Evolutionary conservation across 2,888 invertebrate species (phyloP), one percentile per base, ranked within the genome.

Genomic region (Drosophila algonquin): DNA sequence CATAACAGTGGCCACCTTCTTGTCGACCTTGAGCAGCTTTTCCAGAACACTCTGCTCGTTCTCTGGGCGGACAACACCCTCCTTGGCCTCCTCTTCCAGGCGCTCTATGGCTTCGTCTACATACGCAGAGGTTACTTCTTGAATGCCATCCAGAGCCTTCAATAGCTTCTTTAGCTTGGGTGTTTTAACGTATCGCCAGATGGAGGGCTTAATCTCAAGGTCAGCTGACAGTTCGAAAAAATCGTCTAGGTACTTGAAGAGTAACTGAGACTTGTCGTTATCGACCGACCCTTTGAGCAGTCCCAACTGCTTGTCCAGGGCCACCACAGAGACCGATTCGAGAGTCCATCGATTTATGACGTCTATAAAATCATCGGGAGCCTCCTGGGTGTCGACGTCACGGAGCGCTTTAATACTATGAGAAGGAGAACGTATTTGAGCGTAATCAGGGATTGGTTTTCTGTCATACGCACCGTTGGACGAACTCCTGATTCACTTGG

Each of bases 1-100:
- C 95, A 95, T 95, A 70, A 94, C 93, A 7, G 93, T 88, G 1
- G 95, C 96, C 9, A 95, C 93, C 83, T 93, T 93, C 74, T 94
- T 93, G 78, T 95, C 94, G 21, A 94, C 93, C 51, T 93, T 93
- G 27, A 95, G 89, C 10, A 96, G 89, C 80, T 94, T 94, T 89
- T 95, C 94, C 46, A 96, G 92, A 2, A 95, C 93, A 87, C 95
- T 95, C 27, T 93, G 91, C n/a, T 93, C 86, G 12, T 69, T 73
- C 18, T 81, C 85, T 1, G 78, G 67, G 2, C 80, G 81, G 24
- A 86, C 75, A 5, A 81, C 75, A 9, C 76, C 79, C 4, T 56
- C 47, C 45, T 72, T 46, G 10, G 73, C 56, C 48, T 75, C 75
- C 47, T 67, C 7, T 32, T 84, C 81, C 32, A 90, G 63, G 0